Evolutionary conservation across 2,888 invertebrate species (phyloP).

Genomic region (Eristalis pertinax): DNA sequence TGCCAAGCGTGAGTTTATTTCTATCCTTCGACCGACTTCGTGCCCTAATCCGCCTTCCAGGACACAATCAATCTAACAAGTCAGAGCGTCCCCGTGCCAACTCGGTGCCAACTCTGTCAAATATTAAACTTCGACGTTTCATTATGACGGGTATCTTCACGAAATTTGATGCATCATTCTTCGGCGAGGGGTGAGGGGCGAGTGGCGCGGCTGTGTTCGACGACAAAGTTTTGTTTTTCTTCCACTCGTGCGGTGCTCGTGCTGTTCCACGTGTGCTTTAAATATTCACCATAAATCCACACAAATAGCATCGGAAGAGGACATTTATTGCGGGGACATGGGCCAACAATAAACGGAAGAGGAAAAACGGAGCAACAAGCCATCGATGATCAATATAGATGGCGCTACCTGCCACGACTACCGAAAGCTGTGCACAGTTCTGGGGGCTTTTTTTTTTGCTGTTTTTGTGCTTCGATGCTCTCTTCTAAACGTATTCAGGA

Average conservation of each 20-base stretch:
- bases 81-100: not conserved
- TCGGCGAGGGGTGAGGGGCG: not conserved
- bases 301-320: slow-evolving; percentile 22
- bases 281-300: slow-evolving; percentile 39
- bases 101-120: not conserved
- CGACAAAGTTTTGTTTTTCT: not conserved
- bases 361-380: slow-evolving; percentile 8
- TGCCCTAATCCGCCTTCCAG: slow-evolving; percentile 6
- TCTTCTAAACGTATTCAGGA: slow-evolving; percentile 22
- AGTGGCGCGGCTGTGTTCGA: not conserved
- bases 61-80: slow-evolving; percentile 31
- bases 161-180: not conserved
- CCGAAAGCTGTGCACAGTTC: not conserved
- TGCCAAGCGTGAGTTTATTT: slow-evolving; percentile 26
- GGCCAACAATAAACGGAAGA: slow-evolving; percentile 1
- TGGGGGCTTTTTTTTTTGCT: slow-evolving; percentile 9
- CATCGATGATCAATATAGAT: slow-evolving; percentile 49
- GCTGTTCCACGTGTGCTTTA: slow-evolving; percentile 6
- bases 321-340: slow-evolving; percentile 27
- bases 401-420: slow-evolving; percentile 14
- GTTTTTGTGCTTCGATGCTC: not conserved
- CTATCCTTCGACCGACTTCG: not conserved
- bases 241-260: not conserved
- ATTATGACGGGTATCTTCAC: slow-evolving; percentile 21
- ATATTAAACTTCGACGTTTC: slow-evolving; percentile 26